Base-by-base conservation (phyloP, 2,888 invertebrate genomes). In the Sussaba pulchella region DNA sequence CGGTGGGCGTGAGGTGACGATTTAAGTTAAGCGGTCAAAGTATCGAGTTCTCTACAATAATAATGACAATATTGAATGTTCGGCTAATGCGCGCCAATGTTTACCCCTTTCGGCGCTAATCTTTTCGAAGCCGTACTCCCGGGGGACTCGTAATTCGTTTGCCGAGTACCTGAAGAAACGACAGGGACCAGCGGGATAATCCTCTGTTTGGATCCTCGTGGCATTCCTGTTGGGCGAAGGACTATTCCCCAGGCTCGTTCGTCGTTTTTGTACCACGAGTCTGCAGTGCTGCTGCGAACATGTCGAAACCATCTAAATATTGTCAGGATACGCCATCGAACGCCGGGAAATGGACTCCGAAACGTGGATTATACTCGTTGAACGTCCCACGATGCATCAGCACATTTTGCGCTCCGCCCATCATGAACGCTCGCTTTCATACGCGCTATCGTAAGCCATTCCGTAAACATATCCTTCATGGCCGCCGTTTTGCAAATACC, bases 341-440 rank as follows among this genome's bases (percentile, higher is more conserved):
- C 61, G 43, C 10, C 4, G 39, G 24, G 31, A 71, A 66, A 70
- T 77, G 76, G 71, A 61, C 17, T 69, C 54, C 47, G 17, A 57
- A 39, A 52, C 43, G 66, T 17, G 61, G 9, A 45, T 52, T 63
- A 45, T 50, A 70, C 61, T 36, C 50, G 72, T 85, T 83, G 82
- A 83, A 80, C 83, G 85, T 83, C 84, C 76, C 75, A 81, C 83
- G 80, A 85, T 85, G 83, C 83, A 77, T 91, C 89, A 89, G 89
- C 91, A 87, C 84, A 89, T 91, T 91, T 90, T 88, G 87, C 88
- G 90, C 91, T 85, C 91, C 91, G 91, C 91, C 91, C 90, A 82
- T 87, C 41, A 61, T 17, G 82, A 86, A 87, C 87, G 88, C 87
- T 87, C 80, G 88, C 73, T 84, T 80, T 78, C 75, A 63, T 76